Conservation (phyloP, 2,113 vertebrate genomes). For the Daphoenositta chrysoptera region DNA sequence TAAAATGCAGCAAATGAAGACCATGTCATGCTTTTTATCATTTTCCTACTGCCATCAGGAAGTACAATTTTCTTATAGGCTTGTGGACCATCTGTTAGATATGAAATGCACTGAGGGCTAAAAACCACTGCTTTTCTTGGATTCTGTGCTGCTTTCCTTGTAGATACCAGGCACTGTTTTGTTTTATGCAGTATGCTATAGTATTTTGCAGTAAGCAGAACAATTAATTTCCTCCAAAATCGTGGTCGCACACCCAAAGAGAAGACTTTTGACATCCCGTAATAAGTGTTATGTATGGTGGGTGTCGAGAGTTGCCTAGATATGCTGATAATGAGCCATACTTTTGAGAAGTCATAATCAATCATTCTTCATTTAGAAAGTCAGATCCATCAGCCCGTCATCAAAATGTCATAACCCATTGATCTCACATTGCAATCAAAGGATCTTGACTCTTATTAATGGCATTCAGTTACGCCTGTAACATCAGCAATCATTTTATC, state of each 20-base stretch:
- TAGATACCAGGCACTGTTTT: neutral
- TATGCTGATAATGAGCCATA: slow-evolving; percentile 30
- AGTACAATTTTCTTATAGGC: neutral
- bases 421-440: neutral
- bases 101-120: neutral
- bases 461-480: neutral
- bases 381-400: slow-evolving; percentile 36
- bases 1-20: neutral
- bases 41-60: neutral
- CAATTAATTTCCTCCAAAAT: neutral
- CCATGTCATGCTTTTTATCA: neutral
- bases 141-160: neutral
- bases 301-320: neutral
- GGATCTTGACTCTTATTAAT: slow-evolving; percentile 6
- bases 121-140: neutral
- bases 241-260: neutral
- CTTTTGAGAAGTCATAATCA: slow-evolving; percentile 21
- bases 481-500: neutral
- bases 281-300: neutral
- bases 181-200: neutral
- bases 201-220: neutral
- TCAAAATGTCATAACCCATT: slow-evolving; percentile 59
- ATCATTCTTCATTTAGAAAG: slow-evolving; percentile 33
- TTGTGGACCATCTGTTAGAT: neutral
- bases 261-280: neutral